Conservation (phyloP, 53 echinoderm and acorn worm genomes). For the Antedon mediterranea region DNA sequence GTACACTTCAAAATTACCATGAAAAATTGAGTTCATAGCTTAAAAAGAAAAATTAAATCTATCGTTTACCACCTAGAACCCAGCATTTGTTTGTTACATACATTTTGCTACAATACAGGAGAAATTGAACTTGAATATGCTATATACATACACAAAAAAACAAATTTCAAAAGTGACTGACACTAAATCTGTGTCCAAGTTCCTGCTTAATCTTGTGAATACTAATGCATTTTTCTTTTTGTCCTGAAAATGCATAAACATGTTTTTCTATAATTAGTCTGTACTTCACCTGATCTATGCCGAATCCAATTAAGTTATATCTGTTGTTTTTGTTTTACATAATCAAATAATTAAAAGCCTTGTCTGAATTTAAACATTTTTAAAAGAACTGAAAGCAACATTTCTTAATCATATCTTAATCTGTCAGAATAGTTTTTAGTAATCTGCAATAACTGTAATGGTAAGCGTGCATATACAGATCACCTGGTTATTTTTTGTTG, state of each 20-base stretch:
- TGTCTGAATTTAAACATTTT: neutral
- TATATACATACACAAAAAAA: too few relatives aligned
- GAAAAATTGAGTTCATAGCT: too few relatives aligned
- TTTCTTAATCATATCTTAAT: neutral
- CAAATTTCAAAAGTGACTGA: too few relatives aligned
- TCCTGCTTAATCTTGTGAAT: neutral
- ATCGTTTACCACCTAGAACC: too few relatives aligned
- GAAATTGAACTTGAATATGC: too few relatives aligned
- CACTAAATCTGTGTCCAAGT: neutral
- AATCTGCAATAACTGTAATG: neutral
- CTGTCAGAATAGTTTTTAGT: neutral
- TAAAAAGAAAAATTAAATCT: too few relatives aligned
- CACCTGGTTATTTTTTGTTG: neutral
- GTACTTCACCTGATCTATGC: neutral
- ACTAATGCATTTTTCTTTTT: neutral
- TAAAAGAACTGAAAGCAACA: neutral
- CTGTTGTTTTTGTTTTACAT: neutral
- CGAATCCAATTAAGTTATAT: neutral
- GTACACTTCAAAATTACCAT: too few relatives aligned
- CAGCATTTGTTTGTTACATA: too few relatives aligned
- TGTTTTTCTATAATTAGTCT: neutral
- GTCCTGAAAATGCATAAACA: neutral
- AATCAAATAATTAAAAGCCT: neutral
- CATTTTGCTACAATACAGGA: too few relatives aligned
- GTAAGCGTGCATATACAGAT: neutral